Evolutionary conservation across 2,797 vertebrate genomes (phyloP).

Genomic region (Eulemur albifrons): DNA sequence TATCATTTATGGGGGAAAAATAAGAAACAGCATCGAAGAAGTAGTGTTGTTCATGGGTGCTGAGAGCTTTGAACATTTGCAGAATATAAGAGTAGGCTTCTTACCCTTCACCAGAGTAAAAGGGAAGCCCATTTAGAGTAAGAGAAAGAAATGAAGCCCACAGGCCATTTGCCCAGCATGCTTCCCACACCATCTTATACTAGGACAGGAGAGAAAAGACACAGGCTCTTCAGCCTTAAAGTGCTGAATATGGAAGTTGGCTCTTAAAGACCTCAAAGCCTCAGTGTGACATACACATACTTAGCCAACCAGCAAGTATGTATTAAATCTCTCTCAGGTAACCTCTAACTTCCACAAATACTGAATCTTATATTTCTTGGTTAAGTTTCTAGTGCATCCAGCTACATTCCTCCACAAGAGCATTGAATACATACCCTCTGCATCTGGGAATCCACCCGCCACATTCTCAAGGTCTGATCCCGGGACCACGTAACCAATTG

Average conservation of each 20-base stretch:
- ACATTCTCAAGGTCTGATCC: constrained; percentile 97
- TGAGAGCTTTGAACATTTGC: not conserved
- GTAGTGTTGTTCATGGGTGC: accelerated
- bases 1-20: not conserved
- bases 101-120: too few species aligned
- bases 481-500: constrained; percentile 98
- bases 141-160: not conserved
- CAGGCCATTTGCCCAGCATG: not conserved
- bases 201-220: not conserved
- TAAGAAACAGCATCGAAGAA: not conserved
- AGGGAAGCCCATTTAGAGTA: not conserved
- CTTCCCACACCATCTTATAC: not conserved
- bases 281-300: not conserved
- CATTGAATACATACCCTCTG: constrained; percentile 90
- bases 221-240: not conserved
- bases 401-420: not conserved
- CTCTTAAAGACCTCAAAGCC: not conserved
- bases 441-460: constrained; percentile 97
- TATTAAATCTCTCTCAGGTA: not conserved
- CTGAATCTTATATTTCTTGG: not conserved
- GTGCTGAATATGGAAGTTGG: not conserved
- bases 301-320: not conserved
- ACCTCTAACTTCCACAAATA: not conserved
- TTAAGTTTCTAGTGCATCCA: not conserved
- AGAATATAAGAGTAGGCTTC: not conserved